A percentile compares a stretch with the other conserved stretches of the same genome.
Evolutionary conservation across 2,797 vertebrate species (phyloP).

Genomic region (Anguilla obscura): DNA sequence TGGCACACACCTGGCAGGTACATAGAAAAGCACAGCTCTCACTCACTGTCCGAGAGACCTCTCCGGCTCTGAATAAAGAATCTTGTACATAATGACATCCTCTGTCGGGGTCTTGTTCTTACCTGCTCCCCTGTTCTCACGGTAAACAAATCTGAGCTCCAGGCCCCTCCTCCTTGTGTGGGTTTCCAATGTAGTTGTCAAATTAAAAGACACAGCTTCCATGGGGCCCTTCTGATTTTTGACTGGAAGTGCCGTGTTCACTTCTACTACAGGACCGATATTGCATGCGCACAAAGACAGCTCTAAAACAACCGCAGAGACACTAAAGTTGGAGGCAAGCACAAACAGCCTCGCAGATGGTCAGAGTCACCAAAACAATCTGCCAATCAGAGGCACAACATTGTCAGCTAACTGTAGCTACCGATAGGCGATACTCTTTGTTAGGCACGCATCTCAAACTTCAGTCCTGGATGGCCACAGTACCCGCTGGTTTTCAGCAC

Average conservation of each 20-base stretch:
- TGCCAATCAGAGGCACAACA: background rate
- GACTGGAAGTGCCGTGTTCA: slow-evolving; percentile 35
- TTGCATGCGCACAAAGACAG: background rate
- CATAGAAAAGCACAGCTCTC: slow-evolving; percentile 90
- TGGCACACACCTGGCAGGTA: slow-evolving; percentile 73
- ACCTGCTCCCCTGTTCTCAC: background rate
- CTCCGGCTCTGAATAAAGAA: slow-evolving; percentile 67
- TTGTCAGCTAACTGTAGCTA: background rate
- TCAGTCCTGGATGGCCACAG: too few species aligned
- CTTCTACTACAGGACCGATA: background rate
- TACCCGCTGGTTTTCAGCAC: too few species aligned
- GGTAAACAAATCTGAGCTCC: slow-evolving; percentile 38
- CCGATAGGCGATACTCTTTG: too few species aligned
- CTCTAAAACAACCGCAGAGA: background rate
- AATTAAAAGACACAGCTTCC: slow-evolving; percentile 94
- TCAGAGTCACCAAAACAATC: background rate
- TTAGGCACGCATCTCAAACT: too few species aligned
- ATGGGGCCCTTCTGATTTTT: slow-evolving; percentile 53
- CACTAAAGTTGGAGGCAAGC: background rate
- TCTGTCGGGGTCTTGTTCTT: background rate
- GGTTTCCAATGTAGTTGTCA: slow-evolving; percentile 98
- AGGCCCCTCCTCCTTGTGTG: slow-evolving; percentile 83
- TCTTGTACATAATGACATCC: slow-evolving; percentile 63
- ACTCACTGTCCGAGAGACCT: slow-evolving; percentile 55
- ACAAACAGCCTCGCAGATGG: background rate